Evolutionary conservation across 2,888 invertebrate genomes (phyloP), one percentile per base, ranked within the genome.

Genomic region (Lycia hirtaria): DNA sequence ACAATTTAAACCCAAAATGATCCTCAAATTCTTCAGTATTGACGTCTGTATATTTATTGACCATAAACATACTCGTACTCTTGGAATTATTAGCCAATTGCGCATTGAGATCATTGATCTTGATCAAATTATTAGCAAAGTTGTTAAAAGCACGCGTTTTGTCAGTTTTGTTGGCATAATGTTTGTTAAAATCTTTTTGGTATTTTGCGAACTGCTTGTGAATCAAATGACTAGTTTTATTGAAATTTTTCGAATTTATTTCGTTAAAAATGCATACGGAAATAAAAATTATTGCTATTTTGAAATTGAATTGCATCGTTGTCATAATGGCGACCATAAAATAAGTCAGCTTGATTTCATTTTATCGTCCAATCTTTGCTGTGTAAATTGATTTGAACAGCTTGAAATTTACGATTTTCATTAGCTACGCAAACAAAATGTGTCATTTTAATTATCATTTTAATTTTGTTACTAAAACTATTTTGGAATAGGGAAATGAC

Each of bases 21-120:
- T 79, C 71, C 14, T 75, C 63, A 51, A 84, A 54, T 47, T 78
- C 72, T 12, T 63, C 62, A 2, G 75, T 62, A 55, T 84, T 60
- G 4, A 69, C 58, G 75, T 87, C 87, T 43, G 81, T 82, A 66
- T 78, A 78, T 56, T 75, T 75, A 59, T 81, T 87, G 19, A 84
- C 40, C 49, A 73, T 60, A 64, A 75, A 85, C 47, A 76, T 14
- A 17, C 12, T 61, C n/a, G 69, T 67, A 10, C 37, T 24, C 35
- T 47, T 35, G 2, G 64, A 55, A 19, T 56, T 60, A 26, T 72
- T 66, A 6, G 54, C 59, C 9, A 61, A 60, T 19, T 68, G 68
- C 30, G 72, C 70, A 61, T 87, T 87, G 3, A 85, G 67, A 10
- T 64, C 40, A 19, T 63, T 60, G 17, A 83, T 69, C 41, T 58